Evolutionary conservation across 2,113 vertebrate genomes (phyloP), one percentile per base, ranked within the genome.

Genomic region (Megaleporinus macrocephalus): DNA sequence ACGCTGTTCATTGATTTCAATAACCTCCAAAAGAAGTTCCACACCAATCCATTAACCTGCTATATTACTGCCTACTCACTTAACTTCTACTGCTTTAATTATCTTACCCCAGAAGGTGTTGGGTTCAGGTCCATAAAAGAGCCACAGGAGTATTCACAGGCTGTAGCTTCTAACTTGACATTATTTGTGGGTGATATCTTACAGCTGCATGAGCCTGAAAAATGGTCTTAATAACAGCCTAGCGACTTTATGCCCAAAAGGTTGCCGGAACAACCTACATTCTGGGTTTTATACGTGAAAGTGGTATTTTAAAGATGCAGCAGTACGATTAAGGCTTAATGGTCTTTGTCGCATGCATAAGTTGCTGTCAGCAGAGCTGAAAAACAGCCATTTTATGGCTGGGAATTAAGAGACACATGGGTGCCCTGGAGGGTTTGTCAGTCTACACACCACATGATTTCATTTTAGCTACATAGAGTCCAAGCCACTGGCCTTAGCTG

Each of bases 271-370:
- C 57, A 18, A 27, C 36, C 57, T 49, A 12, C 3, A 86, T 83
- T 89, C 88, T 57, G 78, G 53, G 36, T 87, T 86, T 87, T 81
- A 89, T 89, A 77, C 85, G 87, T 57, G 83, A 78, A 30, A 82
- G 73, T 83, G 73, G 24, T 69, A 84, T 80, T 86, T 89, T 81
- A 87, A 87, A 89, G 87, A 89, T 81, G 80, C 72, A 57, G 70
- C 73, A 89, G 87, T 78, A 81, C 75, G 84, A 88, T 86, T 91
- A 88, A 49, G 16, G 63, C 86, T 82, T 85, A 83, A 90, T 90
- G 57, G 24, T 85, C 85, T 85, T 80, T 85, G 79, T 87, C 59
- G 15, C 30, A 24, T 55, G 62, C 78, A 84, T 65, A 63, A 47
- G 69, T 76, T 88, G 76, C 15, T 76, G 76, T 86, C 73, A 77